These are phyloP conservation scores for Spodoptera littoralis DNA, from an alignment of 2,888 invertebrate species.

Conservation along the genomic window DNA sequence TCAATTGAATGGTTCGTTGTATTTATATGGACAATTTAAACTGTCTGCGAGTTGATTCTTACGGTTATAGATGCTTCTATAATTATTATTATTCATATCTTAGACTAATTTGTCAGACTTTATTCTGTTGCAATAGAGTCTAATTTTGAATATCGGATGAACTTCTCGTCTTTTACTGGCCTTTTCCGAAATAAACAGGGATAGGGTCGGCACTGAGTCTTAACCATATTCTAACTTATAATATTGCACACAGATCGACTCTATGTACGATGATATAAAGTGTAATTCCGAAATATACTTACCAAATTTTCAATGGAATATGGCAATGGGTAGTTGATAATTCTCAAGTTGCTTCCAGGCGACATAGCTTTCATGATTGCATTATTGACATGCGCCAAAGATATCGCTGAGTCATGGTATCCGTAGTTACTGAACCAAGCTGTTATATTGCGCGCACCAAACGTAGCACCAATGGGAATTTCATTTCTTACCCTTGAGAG, in stretches of 20 bases:
- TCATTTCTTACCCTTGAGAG: conserved; percentile 82
- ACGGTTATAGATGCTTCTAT: too few species aligned
- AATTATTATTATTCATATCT: too few species aligned
- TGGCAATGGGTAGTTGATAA: conserved; percentile 92
- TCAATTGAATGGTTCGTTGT: conserved; percentile 15
- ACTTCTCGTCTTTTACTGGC: too few species aligned
- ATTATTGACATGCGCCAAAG: conserved; percentile 90
- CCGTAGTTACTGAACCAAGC: conserved; percentile 95
- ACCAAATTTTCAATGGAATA: conserved; percentile 90
- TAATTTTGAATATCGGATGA: too few species aligned
- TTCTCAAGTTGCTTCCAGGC: conserved; percentile 78
- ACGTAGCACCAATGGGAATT: conserved; percentile 89
- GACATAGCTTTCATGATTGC: conserved; percentile 87
- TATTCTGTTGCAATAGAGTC: too few species aligned
- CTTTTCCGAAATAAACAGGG: too few species aligned
- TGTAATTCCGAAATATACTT: conserved; percentile 52
- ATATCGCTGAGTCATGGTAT: conserved; percentile 92
- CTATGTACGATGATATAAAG: too few species aligned
- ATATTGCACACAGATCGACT: too few species aligned
- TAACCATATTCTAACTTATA: too few species aligned
- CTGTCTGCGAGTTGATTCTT: neutral
- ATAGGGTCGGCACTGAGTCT: too few species aligned
- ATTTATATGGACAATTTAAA: conserved; percentile 9
- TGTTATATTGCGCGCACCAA: conserved; percentile 82
- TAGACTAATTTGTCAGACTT: too few species aligned